These are phyloP conservation scores for Tympanoctomys barrerae DNA, from an alignment of 2,797 vertebrate genomes.

Conservation along the genomic window DNA sequence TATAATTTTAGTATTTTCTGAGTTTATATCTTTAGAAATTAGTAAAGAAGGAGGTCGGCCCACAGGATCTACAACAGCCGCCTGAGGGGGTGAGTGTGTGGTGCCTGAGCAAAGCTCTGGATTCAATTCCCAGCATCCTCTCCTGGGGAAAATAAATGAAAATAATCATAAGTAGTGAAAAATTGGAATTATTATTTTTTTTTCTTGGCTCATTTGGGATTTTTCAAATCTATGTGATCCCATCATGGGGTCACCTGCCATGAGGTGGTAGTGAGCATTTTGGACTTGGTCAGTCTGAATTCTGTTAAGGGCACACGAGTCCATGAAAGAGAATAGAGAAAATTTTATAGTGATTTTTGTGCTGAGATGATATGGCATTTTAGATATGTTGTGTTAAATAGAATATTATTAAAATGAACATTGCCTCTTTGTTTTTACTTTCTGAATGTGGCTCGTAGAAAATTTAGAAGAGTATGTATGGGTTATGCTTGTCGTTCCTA, in stretches of 20 bases:
- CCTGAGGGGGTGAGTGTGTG: rapidly evolving
- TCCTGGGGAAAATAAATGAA: not conserved
- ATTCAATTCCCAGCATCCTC: not conserved
- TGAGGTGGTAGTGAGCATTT: not conserved
- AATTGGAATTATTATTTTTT: not conserved
- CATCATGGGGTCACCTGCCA: rapidly evolving
- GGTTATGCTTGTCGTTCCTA: not conserved
- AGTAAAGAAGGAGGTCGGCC: not conserved
- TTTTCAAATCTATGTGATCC: not conserved
- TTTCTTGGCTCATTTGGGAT: not conserved
- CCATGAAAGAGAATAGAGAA: not conserved
- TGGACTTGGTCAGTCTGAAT: not conserved
- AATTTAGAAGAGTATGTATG: not conserved
- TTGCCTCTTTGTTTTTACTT: not conserved
- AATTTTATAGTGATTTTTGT: not conserved
- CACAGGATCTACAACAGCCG: not conserved
- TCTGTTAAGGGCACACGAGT: not conserved
- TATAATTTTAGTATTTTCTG: conserved; percentile 43
- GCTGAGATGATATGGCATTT: conserved; percentile 27
- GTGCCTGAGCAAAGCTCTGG: not conserved
- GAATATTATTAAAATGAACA: not conserved
- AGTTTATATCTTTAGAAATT: not conserved
- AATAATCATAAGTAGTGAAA: not conserved
- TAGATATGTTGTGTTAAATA: not conserved
- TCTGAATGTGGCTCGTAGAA: not conserved